Evolutionary conservation across 2,888 invertebrate species (phyloP), one percentile per base, ranked within the genome.

Genomic region (Matsumyia berberina): DNA sequence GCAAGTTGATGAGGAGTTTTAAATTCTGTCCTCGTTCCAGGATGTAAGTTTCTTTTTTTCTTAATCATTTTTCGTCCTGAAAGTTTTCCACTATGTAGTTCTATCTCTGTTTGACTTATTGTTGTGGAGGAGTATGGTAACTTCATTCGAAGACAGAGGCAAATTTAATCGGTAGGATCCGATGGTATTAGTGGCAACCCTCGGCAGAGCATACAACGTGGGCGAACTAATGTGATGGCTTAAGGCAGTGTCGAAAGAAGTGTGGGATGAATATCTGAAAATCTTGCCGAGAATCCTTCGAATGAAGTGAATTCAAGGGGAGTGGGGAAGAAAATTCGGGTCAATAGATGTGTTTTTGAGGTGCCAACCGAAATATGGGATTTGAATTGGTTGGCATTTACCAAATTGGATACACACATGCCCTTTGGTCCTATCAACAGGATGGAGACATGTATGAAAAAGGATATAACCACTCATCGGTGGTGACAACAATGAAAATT

Each of bases 1-100:
- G 6, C 33, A 51, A 33, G 57, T 29, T 70, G 37, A 72, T 31
- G 49, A 49, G 17, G 5, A 60, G 60, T 72, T 72, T 60, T 39
- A 60, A 60, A 60, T 60, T 72, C 72, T 72, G 51, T 31, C 31
- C 49, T 31, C 49, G 60, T 72, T 49, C 51, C 11, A 49, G 58
- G 70, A 39, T 29, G 31, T 72, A 39, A 72, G 17, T 60, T 72
- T 51, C 35, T 60, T 46, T 60, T 46, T 58, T 72, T 39, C 60
- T 37, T 49, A 70, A 58, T 70, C 46, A 72, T 60, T 24, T 60
- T 72, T 72, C 17, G n/a, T 31, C 39, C 60, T 17, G 35, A 37
- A 49, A 70, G 58, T 24, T 70, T 70, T 58, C 37, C 15, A 8
- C 29, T 7, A n/a, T n/a, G n/a, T n/a, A 5, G 9, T 12, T 29